Percentiles rank a stretch among this genome's conserved stretches.
Evolutionary conservation across 92 coral and sea anemone species (phyloP).

Genomic region (Muricea muricata): DNA sequence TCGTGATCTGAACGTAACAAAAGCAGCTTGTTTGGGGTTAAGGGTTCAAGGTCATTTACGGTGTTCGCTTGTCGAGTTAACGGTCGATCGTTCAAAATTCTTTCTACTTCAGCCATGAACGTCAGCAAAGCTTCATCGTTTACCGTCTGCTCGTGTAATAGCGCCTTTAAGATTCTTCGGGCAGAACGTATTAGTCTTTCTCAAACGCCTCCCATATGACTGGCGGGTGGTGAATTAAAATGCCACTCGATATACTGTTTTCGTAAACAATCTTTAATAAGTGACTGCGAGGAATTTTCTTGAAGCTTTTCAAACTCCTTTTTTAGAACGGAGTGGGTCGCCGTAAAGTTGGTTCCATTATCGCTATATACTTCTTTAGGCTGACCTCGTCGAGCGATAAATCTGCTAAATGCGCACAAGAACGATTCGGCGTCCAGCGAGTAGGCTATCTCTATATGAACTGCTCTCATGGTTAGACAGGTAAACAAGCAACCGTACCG

Average conservation of each 20-base stretch:
- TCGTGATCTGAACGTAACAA: background rate
- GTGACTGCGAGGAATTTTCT: background rate
- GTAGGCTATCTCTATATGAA: background rate
- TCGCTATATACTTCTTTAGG: background rate
- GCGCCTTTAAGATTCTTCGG: background rate
- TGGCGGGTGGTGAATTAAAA: background rate
- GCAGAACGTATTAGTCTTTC: background rate
- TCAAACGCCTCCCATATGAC: background rate
- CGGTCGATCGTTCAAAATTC: background rate
- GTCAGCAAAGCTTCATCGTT: background rate
- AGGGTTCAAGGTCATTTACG: background rate
- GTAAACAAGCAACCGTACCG: background rate
- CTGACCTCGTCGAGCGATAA: background rate
- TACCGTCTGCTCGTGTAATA: background rate
- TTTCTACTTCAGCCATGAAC: background rate
- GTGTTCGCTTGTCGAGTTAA: background rate
- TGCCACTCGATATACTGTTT: background rate
- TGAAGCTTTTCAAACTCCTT: background rate
- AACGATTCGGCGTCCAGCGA: background rate
- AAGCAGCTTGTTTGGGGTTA: conserved; percentile 5
- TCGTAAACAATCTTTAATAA: background rate
- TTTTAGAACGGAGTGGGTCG: background rate
- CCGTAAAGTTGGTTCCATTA: background rate
- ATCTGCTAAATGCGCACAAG: background rate
- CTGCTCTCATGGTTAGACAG: conserved; percentile 1